Conservation (phyloP, 2,113 vertebrate genomes). For the Notiomystis cincta region DNA sequence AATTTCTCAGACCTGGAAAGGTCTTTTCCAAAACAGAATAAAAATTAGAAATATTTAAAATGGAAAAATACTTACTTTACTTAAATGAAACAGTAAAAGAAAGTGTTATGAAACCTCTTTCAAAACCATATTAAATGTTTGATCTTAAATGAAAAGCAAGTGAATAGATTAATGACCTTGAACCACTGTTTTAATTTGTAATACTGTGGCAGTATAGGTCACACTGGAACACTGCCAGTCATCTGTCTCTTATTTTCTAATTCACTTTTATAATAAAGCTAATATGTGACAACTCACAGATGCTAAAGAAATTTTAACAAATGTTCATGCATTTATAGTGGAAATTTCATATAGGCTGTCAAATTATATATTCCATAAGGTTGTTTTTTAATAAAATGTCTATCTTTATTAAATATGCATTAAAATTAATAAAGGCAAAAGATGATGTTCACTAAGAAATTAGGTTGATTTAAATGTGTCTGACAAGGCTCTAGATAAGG, state of each 20-base stretch:
- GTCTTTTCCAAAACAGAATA: not conserved
- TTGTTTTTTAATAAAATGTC: constrained; percentile 22
- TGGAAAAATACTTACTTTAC: not conserved
- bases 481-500: not conserved
- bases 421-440: constrained; percentile 39
- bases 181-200: not conserved
- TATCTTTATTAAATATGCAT: constrained; percentile 18
- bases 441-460: constrained; percentile 13
- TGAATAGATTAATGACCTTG: not conserved
- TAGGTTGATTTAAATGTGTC: constrained; percentile 14
- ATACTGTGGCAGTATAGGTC: not conserved
- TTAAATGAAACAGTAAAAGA: not conserved
- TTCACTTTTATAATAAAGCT: not conserved
- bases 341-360: constrained; percentile 11
- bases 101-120: not conserved
- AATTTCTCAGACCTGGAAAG: rapidly evolving
- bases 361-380: not conserved
- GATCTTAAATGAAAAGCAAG: not conserved
- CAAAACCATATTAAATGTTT: not conserved
- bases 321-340: not conserved
- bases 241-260: not conserved
- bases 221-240: not conserved
- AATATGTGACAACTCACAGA: not conserved
- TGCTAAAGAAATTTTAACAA: constrained; percentile 15
- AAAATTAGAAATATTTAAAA: not conserved